These are phyloP conservation scores for Geotrupes spiniger DNA, from an alignment of 2,888 invertebrate species.

Conservation along the genomic window DNA sequence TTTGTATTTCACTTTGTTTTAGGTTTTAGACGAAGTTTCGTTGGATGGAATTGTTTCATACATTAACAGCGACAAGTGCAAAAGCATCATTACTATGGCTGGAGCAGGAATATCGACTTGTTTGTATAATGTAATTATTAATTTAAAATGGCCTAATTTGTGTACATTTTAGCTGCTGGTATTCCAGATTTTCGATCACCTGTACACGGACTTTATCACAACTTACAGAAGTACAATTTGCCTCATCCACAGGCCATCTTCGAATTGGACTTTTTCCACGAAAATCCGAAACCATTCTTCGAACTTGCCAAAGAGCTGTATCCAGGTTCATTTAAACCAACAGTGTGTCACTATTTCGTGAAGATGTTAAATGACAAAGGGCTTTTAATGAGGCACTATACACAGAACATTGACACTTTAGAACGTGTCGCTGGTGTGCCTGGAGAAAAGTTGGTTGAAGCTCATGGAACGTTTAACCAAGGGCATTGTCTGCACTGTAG, in stretches of 20 bases:
- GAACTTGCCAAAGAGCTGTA: conserved; percentile 85
- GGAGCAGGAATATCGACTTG: conserved; percentile 97
- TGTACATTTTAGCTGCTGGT: conserved; percentile 73
- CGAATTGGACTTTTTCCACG: conserved; percentile 80
- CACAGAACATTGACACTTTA: conserved; percentile 92
- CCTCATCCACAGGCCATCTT: conserved; percentile 92
- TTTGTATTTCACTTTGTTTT: conserved; percentile 25
- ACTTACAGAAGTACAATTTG: conserved; percentile 85
- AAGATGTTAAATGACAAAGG: conserved; percentile 81
- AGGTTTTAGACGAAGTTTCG: conserved; percentile 67
- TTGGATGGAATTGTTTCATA: conserved; percentile 77
- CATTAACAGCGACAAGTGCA: conserved; percentile 73
- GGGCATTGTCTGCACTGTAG: conserved; percentile 81
- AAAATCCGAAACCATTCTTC: conserved; percentile 92
- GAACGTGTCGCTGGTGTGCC: conserved; percentile 84
- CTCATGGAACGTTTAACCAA: conserved; percentile 90
- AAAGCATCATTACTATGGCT: conserved; percentile 88
- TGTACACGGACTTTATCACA: conserved; percentile 87
- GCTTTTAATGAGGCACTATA: conserved; percentile 70
- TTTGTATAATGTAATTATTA: conserved; percentile 52
- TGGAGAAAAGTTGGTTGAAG: conserved; percentile 84
- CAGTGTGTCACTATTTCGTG: conserved; percentile 88
- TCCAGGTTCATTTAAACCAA: conserved; percentile 85
- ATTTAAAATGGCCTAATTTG: background rate
- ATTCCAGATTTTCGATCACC: conserved; percentile 96